Conservation (phyloP, 2,888 invertebrate species). For the Lydus trimaculatus region DNA sequence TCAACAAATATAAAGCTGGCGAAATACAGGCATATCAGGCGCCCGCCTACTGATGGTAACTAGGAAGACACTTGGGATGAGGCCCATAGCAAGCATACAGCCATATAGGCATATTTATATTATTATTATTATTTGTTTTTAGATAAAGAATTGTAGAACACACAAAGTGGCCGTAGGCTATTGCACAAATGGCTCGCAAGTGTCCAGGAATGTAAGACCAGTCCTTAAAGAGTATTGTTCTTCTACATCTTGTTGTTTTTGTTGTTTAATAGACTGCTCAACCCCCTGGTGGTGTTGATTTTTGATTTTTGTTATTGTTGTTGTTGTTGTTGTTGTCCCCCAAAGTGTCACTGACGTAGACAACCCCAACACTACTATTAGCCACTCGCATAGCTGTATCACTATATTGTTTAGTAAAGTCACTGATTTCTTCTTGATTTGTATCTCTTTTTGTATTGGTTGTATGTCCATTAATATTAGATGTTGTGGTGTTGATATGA, state of each 20-base stretch:
- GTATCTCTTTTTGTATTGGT: not conserved
- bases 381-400: conserved; percentile 54
- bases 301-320: conserved; percentile 9
- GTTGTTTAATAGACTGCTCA: conserved; percentile 49
- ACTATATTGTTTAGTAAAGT: conserved; percentile 56
- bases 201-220: conserved; percentile 56
- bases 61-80: conserved; percentile 58
- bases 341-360: conserved; percentile 51
- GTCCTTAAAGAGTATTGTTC: conserved; percentile 42
- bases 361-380: conserved; percentile 48
- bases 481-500: conserved; percentile 29
- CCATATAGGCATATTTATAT: conserved; percentile 22
- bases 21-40: conserved; percentile 34
- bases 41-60: conserved; percentile 37
- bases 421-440: conserved; percentile 38
- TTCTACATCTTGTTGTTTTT: conserved; percentile 20
- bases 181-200: conserved; percentile 51
- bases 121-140: not conserved
- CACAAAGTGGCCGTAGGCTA: conserved; percentile 40
- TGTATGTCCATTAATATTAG: conserved; percentile 29
- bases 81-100: conserved; percentile 42
- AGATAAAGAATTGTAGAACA: conserved; percentile 16
- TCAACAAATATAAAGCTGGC: conserved; percentile 44
- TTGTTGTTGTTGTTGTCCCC: conserved; percentile 43
- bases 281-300: conserved; percentile 44